These are phyloP conservation scores for Rhipidura dahli DNA, from an alignment of 2,113 vertebrate species.

Conservation along the genomic window DNA sequence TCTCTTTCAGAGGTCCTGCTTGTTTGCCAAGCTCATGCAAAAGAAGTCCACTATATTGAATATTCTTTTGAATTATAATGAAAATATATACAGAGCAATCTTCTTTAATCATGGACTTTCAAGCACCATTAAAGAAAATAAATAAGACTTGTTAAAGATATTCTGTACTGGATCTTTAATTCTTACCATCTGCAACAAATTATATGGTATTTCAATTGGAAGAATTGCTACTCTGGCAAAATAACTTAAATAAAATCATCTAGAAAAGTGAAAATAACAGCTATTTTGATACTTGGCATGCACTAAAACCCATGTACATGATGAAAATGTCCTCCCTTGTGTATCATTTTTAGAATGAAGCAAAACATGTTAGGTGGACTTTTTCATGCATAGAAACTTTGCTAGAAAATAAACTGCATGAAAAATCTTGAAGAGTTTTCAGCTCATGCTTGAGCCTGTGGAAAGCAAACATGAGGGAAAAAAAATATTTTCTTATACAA, in stretches of 20 bases:
- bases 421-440: not conserved
- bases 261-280: not conserved
- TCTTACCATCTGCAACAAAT: not conserved
- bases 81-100: not conserved
- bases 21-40: not conserved
- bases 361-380: not conserved
- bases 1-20: slow-evolving; percentile 12
- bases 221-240: not conserved
- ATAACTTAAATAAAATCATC: not conserved
- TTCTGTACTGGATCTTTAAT: not conserved
- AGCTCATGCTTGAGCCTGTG: not conserved
- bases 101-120: not conserved
- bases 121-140: not conserved
- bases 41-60: not conserved
- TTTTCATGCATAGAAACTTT: not conserved
- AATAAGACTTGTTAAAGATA: not conserved
- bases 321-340: not conserved
- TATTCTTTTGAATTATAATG: not conserved
- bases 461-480: not conserved
- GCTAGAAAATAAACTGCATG: not conserved
- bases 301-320: not conserved
- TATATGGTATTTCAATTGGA: not conserved
- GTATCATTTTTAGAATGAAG: not conserved
- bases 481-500: not conserved
- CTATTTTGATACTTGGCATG: not conserved